Evolutionary conservation across 2,888 invertebrate species (phyloP).

Genomic region (Napeogenes sylphis): DNA sequence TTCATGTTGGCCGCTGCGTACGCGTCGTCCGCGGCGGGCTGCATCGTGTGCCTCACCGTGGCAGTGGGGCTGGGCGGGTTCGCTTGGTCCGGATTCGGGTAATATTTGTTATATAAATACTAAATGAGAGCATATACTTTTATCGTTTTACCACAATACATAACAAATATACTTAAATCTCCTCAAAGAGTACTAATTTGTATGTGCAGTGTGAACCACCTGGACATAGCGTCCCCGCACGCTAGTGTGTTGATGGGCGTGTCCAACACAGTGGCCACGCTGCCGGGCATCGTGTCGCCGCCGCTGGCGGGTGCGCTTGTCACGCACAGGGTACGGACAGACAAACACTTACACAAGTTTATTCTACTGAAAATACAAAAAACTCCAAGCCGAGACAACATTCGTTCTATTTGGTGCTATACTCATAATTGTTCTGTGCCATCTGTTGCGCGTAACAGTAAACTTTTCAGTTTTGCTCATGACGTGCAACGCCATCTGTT

Average conservation of each 20-base stretch:
- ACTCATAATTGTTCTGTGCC: too few relatives aligned
- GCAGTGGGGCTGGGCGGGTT: slow-evolving; percentile 95
- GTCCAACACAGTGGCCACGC: slow-evolving; percentile 92
- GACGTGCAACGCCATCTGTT: too few relatives aligned
- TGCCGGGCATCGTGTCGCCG: slow-evolving; percentile 95
- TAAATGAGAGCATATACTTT: too few relatives aligned
- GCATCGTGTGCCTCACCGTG: slow-evolving; percentile 89
- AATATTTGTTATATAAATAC: slow-evolving; percentile 32
- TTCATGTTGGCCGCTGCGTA: slow-evolving; percentile 92
- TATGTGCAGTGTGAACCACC: slow-evolving; percentile 83
- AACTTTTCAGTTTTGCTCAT: too few relatives aligned
- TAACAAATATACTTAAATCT: too few relatives aligned
- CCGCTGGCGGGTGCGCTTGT: slow-evolving; percentile 88
- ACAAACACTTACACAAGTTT: neutral
- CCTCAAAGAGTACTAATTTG: too few relatives aligned
- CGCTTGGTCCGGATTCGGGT: slow-evolving; percentile 95
- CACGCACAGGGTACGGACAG: slow-evolving; percentile 79
- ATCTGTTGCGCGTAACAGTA: too few relatives aligned
- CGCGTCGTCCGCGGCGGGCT: slow-evolving; percentile 80
- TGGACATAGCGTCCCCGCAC: slow-evolving; percentile 94
- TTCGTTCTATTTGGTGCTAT: too few relatives aligned
- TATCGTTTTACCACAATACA: too few relatives aligned
- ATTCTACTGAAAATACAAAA: neutral
- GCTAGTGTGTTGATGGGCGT: slow-evolving; percentile 95
- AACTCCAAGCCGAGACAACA: too few relatives aligned